Evolutionary conservation across 2,888 invertebrate genomes (phyloP), one percentile per base, ranked within the genome.

Genomic region (Euplexia lucipara): DNA sequence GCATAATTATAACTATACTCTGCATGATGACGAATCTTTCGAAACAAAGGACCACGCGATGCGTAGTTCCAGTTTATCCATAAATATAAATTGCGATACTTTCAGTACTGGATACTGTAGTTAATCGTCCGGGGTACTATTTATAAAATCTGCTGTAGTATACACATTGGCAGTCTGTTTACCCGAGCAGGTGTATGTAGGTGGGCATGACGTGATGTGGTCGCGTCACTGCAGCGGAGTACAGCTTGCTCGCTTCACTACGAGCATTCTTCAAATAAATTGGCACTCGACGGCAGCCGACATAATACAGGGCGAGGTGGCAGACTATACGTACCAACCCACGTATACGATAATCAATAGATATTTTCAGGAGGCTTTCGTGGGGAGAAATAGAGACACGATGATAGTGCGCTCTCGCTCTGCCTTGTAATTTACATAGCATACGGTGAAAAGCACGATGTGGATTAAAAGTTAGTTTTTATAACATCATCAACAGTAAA

Each of bases 361-460:
- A 95, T 95, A 95, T 95, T 95, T 95, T 95, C 95, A 95, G 94
- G 92, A 94, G 94, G 94, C 94, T 94, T 94, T 94, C 93, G 93
- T 89, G 88, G 88, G 86, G 92, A 83, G 91, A 79, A 92, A 90
- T 82, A 83, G 90, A 82, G 90, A 90, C 83, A 86, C 80, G 79
- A 70, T 73, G 70, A 89, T 91, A 88, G 78, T 77, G 85, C 87
- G 78, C 61, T 92, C 94, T 92, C 94, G 78, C 88, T 95, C 92
- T 78, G 63, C 81, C 89, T 81, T 87, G 90, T 92, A 92, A 93
- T 92, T 91, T 92, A 86, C 85, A 87, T 86, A 92, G 92, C 79
- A 86, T 78, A 91, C 69, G 82, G 66, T 51, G 83, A 85, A 88
- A 83, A 74, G 53, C 70, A 60, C 82, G 87, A 92, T 81, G 78